Conservation (phyloP, 1,140 invertebrate species). For the Pomacea maculata region DNA sequence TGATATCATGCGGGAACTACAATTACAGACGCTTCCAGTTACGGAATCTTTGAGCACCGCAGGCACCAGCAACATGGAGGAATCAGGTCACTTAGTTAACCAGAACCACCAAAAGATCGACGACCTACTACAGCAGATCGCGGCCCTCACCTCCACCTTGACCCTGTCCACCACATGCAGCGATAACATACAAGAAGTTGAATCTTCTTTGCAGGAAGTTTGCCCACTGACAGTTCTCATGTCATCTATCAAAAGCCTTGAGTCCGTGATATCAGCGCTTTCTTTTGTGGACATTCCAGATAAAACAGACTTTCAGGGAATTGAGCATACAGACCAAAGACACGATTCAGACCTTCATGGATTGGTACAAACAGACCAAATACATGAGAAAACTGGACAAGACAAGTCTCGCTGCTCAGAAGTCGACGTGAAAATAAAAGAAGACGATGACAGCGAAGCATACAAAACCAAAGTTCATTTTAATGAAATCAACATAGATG, state of each 20-base stretch:
- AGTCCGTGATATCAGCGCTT: neutral
- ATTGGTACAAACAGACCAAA: neutral
- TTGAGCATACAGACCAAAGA: neutral
- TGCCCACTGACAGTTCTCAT: too few relatives aligned
- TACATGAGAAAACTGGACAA: neutral
- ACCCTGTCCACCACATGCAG: neutral
- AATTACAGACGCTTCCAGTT: too few relatives aligned
- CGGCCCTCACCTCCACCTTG: neutral
- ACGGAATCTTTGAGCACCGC: too few relatives aligned
- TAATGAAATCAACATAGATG: too few relatives aligned
- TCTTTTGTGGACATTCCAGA: neutral
- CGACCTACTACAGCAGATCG: constrained; percentile 6
- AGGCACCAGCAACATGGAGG: too few relatives aligned
- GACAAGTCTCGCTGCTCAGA: neutral
- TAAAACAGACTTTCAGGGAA: neutral
- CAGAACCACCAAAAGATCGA: neutral
- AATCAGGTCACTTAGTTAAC: neutral
- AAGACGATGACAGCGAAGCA: neutral
- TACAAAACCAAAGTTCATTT: neutral
- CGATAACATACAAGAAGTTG: neutral
- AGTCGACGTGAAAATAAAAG: neutral
- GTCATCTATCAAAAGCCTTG: neutral
- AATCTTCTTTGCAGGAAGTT: neutral
- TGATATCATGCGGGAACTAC: too few relatives aligned
- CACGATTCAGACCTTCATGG: neutral